A percentile compares a stretch with the other conserved stretches of the same genome.
phyloP scores from a whole-genome alignment of 2,113 vertebrate species.

The Marcusenius ussheri region DNA sequence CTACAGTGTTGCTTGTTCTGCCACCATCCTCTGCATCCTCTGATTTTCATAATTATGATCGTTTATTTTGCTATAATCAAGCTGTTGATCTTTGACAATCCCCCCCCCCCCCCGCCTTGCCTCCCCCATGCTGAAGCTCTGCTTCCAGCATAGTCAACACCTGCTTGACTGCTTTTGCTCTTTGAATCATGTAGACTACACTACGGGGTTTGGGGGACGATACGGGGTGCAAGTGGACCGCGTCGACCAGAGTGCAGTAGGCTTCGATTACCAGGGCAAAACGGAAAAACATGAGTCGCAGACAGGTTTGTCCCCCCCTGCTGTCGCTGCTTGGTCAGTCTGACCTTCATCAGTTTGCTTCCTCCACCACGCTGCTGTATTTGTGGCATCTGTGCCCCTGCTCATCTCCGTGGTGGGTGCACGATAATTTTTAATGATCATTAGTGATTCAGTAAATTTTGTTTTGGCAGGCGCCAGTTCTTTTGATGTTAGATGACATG shows the following conservation, averaged over 20 bases:
- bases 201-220: constrained; percentile 62
- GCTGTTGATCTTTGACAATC: background rate
- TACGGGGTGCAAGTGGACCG: constrained; percentile 67
- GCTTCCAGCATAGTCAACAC: constrained; percentile 18
- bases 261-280: constrained; percentile 90
- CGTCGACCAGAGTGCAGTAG: constrained; percentile 83
- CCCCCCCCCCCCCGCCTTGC: background rate
- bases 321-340: background rate
- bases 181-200: constrained; percentile 56
- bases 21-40: background rate
- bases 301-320: constrained; percentile 67
- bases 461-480: background rate
- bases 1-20: background rate
- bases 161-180: constrained; percentile 33
- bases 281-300: constrained; percentile 91
- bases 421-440: background rate
- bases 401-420: background rate
- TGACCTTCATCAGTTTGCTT: background rate
- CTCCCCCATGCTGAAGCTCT: background rate
- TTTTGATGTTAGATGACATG: background rate
- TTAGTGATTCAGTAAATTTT: background rate
- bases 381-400: background rate
- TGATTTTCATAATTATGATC: background rate
- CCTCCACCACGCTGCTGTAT: background rate
- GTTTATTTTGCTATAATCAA: constrained; percentile 13